Evolutionary conservation across 1,140 invertebrate genomes (phyloP).

Genomic region (Cydia splendana): DNA sequence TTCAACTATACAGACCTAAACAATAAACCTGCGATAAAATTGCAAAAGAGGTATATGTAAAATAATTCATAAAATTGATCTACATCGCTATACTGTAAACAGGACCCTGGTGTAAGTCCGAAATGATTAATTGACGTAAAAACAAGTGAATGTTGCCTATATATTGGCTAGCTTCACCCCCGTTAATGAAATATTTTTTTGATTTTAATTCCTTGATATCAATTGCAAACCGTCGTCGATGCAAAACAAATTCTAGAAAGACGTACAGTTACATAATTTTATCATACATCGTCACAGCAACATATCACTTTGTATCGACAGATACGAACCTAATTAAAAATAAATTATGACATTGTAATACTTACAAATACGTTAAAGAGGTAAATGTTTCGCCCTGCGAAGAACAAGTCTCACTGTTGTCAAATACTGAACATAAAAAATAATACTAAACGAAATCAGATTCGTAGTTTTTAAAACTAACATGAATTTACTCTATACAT

Average conservation of each 20-base stretch:
- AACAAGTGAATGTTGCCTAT: constrained; percentile 19
- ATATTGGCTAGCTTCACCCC: neutral
- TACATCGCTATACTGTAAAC: constrained; percentile 8
- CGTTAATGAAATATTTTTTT: neutral
- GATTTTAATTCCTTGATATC: neutral
- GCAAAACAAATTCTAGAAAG: constrained; percentile 24
- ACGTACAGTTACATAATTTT: constrained; percentile 41
- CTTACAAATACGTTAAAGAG: constrained; percentile 45
- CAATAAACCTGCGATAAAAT: constrained; percentile 23
- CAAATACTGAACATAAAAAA: constrained; percentile 63
- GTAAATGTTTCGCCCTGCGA: constrained; percentile 63
- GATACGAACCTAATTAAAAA: constrained; percentile 58
- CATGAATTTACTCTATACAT: constrained; percentile 2
- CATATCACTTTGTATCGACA: constrained; percentile 71
- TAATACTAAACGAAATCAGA: constrained; percentile 50
- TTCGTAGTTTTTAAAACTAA: constrained; percentile 33
- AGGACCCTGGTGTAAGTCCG: neutral
- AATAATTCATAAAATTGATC: constrained; percentile 45
- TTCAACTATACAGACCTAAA: constrained; percentile 56
- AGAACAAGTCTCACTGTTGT: constrained; percentile 62
- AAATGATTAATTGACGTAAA: constrained; percentile 24
- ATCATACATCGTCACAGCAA: constrained; percentile 69
- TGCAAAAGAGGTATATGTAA: constrained; percentile 37
- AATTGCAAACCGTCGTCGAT: neutral
- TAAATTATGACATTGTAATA: constrained; percentile 53